Percentiles rank a stretch among this genome's conserved stretches.
phyloP scores from a whole-genome alignment of 2,797 vertebrate genomes.

The Darevskia nairensis region DNA sequence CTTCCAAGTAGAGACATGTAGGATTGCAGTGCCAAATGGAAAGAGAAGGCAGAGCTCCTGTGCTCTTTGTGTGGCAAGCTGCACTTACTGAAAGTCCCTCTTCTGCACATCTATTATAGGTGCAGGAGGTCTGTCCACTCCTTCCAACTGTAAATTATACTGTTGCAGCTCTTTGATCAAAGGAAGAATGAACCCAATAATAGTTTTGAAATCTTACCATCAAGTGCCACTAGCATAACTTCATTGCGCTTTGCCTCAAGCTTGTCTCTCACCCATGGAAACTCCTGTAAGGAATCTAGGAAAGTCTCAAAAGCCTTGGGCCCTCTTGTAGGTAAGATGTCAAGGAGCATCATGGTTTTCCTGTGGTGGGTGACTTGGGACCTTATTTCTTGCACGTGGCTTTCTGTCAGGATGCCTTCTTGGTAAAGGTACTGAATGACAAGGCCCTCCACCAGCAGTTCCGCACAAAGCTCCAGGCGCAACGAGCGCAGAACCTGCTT shows the following conservation, averaged over 20 bases:
- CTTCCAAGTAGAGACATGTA: too few relatives aligned
- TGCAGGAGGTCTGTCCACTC: not conserved
- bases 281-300: slow-evolving; percentile 87
- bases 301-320: slow-evolving; percentile 87
- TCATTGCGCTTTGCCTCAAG: slow-evolving; percentile 78
- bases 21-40: too few relatives aligned
- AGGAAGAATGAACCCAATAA: slow-evolving; percentile 15
- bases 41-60: too few relatives aligned
- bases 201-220: slow-evolving; percentile 74
- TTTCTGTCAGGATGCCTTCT: slow-evolving; percentile 85
- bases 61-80: not conserved
- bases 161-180: not conserved
- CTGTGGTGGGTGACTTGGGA: slow-evolving; percentile 81
- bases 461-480: slow-evolving; percentile 83
- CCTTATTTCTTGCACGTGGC: slow-evolving; percentile 87
- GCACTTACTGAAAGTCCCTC: not conserved
- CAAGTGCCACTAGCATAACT: slow-evolving; percentile 52
- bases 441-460: slow-evolving; percentile 86
- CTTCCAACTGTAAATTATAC: not conserved
- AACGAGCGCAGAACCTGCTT: slow-evolving; percentile 83
- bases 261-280: slow-evolving; percentile 86
- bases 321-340: slow-evolving; percentile 88
- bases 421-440: slow-evolving; percentile 91
- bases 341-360: slow-evolving; percentile 85
- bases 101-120: not conserved